Evolutionary conservation across 1,140 invertebrate species (phyloP).

Genomic region (Drosophila tani): DNA sequence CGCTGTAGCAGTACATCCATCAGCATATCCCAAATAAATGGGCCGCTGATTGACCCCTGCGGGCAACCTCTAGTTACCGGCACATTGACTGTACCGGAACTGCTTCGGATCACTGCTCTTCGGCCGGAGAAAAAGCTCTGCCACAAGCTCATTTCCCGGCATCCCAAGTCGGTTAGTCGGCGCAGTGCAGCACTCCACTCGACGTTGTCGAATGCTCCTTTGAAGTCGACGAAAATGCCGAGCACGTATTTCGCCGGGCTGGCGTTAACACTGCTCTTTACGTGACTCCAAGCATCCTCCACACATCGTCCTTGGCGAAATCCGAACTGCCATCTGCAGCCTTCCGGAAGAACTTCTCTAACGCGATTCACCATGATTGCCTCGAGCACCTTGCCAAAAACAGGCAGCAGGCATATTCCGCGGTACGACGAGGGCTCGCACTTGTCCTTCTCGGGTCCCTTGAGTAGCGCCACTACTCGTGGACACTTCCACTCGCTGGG

Average conservation of each 20-base stretch:
- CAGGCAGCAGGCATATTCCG: slow-evolving; percentile 14
- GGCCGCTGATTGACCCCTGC: slow-evolving; percentile 27
- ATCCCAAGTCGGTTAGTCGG: too few species aligned
- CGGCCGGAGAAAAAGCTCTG: slow-evolving; percentile 3
- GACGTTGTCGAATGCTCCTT: slow-evolving; percentile 20
- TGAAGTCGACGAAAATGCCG: slow-evolving; percentile 9
- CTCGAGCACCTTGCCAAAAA: slow-evolving; percentile 29
- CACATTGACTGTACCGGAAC: not conserved
- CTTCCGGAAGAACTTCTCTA: slow-evolving; percentile 17
- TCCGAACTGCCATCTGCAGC: slow-evolving; percentile 32
- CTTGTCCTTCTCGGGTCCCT: slow-evolving; percentile 15
- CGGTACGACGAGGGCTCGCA: slow-evolving; percentile 8
- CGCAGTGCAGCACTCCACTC: slow-evolving; percentile 8
- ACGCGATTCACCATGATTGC: slow-evolving; percentile 32
- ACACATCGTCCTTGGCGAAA: slow-evolving; percentile 34
- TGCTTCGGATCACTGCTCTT: slow-evolving; percentile 5
- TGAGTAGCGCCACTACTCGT: slow-evolving; percentile 18
- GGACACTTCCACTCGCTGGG: not conserved
- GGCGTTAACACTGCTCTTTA: too few species aligned
- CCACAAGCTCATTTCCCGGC: too few species aligned
- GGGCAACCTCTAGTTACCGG: slow-evolving; percentile 20
- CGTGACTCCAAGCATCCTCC: not conserved
- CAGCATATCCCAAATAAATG: slow-evolving; percentile 19
- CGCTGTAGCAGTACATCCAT: slow-evolving; percentile 10
- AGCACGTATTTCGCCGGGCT: slow-evolving; percentile 15